phyloP scores from a whole-genome alignment of 1,140 invertebrate species.

The Neoseiulus cucumeris region DNA sequence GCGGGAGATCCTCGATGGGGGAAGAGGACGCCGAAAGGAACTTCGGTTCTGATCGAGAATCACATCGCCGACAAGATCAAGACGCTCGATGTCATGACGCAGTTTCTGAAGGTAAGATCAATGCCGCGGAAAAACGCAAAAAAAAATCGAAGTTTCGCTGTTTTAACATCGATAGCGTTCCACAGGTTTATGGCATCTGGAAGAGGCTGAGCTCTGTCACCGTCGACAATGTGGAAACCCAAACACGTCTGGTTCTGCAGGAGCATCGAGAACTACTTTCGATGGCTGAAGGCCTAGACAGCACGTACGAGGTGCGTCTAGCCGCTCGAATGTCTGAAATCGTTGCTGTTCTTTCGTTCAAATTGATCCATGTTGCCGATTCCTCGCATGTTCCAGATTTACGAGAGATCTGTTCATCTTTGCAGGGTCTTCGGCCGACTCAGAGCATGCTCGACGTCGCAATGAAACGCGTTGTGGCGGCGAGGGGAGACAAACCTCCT shows the following conservation, averaged over 20 bases:
- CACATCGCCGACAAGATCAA: background rate
- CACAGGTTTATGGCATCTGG: background rate
- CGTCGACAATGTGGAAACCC: background rate
- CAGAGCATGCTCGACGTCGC: background rate
- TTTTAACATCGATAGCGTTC: too few relatives aligned
- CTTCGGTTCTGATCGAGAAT: background rate
- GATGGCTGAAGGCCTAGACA: background rate
- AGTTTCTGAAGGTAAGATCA: slow-evolving; percentile 3
- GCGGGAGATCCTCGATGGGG: slow-evolving; percentile 6
- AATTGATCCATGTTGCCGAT: background rate
- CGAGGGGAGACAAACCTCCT: background rate
- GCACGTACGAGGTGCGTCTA: background rate
- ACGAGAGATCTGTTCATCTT: background rate
- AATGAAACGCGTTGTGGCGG: background rate
- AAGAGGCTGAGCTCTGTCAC: background rate
- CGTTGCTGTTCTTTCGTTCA: background rate
- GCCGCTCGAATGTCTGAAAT: background rate
- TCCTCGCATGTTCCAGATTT: background rate
- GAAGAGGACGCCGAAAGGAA: background rate
- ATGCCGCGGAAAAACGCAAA: too few relatives aligned
- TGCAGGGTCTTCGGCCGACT: background rate
- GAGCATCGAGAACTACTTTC: background rate
- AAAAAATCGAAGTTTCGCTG: background rate
- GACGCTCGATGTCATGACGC: background rate
- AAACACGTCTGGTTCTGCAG: background rate